Percentiles rank a stretch among this genome's conserved stretches.
phyloP scores from a whole-genome alignment of 2,113 vertebrate species.

The Gasterosteus nipponicus region DNA sequence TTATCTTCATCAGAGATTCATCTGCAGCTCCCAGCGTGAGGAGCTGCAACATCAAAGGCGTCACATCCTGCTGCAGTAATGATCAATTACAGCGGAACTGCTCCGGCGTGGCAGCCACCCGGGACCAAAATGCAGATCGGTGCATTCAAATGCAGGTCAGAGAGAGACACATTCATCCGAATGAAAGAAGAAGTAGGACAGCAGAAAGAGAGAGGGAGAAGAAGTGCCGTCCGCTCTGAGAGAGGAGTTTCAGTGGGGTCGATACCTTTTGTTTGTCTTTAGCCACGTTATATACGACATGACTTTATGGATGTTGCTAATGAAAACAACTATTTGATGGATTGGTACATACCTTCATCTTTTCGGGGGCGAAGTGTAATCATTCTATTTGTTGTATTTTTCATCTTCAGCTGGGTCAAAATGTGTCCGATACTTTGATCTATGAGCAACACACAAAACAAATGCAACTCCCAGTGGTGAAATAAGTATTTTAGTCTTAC shows the following conservation, averaged over 20 bases:
- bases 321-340: background rate
- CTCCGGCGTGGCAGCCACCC: constrained; percentile 6
- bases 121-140: constrained; percentile 53
- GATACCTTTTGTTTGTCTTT: background rate
- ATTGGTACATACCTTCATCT: background rate
- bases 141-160: constrained; percentile 71
- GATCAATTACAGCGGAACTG: constrained; percentile 48
- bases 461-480: background rate
- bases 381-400: background rate
- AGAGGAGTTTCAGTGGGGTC: background rate
- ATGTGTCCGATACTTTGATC: background rate
- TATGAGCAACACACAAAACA: background rate
- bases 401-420: background rate
- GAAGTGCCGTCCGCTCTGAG: background rate
- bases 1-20: constrained; percentile 50
- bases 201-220: constrained; percentile 11
- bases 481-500: background rate
- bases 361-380: background rate
- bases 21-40: constrained; percentile 21
- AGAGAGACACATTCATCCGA: constrained; percentile 41
- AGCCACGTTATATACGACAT: background rate
- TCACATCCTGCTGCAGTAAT: constrained; percentile 30
- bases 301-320: background rate
- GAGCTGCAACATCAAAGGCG: constrained; percentile 54
- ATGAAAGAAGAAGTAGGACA: constrained; percentile 60